Evolutionary conservation across 2,797 vertebrate genomes (phyloP).

Genomic region (Poeciliopsis gracilis): DNA sequence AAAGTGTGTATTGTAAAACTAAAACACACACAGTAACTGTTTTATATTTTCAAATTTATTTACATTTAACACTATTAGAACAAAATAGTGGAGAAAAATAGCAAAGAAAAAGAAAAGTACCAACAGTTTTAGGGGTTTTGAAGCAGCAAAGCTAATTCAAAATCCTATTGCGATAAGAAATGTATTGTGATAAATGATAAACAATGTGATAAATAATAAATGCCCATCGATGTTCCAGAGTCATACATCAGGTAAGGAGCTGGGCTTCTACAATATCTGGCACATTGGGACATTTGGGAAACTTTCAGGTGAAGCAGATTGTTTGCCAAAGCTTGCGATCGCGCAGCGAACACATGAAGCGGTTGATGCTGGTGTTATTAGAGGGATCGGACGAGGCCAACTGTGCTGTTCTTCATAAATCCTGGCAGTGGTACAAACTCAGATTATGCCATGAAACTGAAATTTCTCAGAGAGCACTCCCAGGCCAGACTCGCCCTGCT

Average conservation of each 20-base stretch:
- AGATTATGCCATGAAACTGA: constrained; percentile 42
- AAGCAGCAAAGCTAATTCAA: too few species aligned
- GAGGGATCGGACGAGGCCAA: constrained; percentile 8
- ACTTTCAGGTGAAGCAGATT: not conserved
- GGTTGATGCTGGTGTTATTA: constrained; percentile 8
- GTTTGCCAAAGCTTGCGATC: constrained; percentile 20
- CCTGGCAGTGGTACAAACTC: constrained; percentile 45
- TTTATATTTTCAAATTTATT: too few species aligned
- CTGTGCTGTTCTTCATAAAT: constrained; percentile 17
- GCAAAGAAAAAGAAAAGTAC: too few species aligned
- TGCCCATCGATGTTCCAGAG: constrained; percentile 48
- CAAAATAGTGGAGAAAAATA: too few species aligned
- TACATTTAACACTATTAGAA: too few species aligned
- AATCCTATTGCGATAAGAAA: too few species aligned
- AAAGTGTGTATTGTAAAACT: too few species aligned
- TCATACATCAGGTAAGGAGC: constrained; percentile 64
- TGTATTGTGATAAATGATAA: too few species aligned
- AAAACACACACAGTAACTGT: too few species aligned
- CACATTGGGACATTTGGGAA: constrained; percentile 71
- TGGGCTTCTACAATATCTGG: constrained; percentile 73
- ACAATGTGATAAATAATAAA: too few species aligned
- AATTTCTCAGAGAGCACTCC: constrained; percentile 38
- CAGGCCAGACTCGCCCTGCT: constrained; percentile 17
- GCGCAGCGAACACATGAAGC: not conserved
- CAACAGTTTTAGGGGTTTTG: too few species aligned